These are phyloP conservation scores for Glossosoma conforme DNA, from an alignment of 1,140 invertebrate species.

Conservation along the genomic window DNA sequence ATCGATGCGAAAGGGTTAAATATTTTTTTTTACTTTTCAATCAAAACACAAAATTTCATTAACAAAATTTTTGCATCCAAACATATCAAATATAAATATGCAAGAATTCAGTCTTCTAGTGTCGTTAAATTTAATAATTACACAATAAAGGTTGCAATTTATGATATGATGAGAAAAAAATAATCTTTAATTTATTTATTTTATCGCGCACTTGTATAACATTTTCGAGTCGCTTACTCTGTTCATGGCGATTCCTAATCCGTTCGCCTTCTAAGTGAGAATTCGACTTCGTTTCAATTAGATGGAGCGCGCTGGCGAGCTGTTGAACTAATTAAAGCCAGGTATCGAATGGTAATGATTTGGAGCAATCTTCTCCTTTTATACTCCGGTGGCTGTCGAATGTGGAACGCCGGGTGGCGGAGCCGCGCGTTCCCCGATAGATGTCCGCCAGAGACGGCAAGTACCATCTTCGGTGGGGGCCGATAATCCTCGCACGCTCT, in stretches of 20 bases:
- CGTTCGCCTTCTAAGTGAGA: not conserved
- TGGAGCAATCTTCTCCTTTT: constrained; percentile 30
- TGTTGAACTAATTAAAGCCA: constrained; percentile 31
- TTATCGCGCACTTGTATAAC: not conserved
- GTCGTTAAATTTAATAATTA: too few relatives aligned
- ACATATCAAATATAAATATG: not conserved
- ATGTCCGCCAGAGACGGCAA: constrained; percentile 1
- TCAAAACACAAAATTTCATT: not conserved
- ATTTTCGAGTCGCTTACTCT: constrained; percentile 16
- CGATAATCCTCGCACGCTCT: too few relatives aligned
- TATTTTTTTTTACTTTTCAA: not conserved
- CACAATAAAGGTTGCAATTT: too few relatives aligned
- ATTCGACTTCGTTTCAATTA: not conserved
- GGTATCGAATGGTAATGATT: constrained; percentile 33
- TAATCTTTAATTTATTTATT: constrained; percentile 2
- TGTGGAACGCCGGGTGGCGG: constrained; percentile 26
- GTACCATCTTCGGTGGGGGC: not conserved
- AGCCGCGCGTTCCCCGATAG: constrained; percentile 28
- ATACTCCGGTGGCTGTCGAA: constrained; percentile 24
- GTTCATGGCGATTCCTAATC: constrained; percentile 19
- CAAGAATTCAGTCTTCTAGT: too few relatives aligned
- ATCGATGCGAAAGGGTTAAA: too few relatives aligned
- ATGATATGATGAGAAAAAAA: not conserved
- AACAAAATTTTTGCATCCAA: not conserved
- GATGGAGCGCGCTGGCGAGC: constrained; percentile 10